phyloP scores from a whole-genome alignment of 2,113 vertebrate genomes.

The Cyprinodon brontotheroides region DNA sequence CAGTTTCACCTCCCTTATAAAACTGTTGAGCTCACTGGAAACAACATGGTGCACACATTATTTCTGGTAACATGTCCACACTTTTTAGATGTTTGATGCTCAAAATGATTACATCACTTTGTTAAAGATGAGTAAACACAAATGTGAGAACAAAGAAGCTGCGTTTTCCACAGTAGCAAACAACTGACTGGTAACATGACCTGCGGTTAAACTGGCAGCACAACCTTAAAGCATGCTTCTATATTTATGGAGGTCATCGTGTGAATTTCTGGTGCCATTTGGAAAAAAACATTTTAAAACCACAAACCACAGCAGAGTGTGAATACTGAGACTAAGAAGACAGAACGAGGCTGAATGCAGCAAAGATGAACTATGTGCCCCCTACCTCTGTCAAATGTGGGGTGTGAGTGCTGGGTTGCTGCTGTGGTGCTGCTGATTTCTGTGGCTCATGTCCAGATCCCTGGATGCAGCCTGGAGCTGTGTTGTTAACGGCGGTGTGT shows the following conservation, averaged over 20 bases:
- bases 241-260: conserved; percentile 1
- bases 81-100: no score
- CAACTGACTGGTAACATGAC: conserved; percentile 44
- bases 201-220: conserved; percentile 11
- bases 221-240: conserved; percentile 36
- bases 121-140: not conserved
- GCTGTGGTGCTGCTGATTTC: conserved; percentile 74
- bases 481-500: conserved; percentile 71
- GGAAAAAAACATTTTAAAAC: not conserved
- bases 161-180: conserved; percentile 72
- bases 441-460: conserved; percentile 77
- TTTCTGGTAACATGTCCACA: no score
- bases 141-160: conserved; percentile 14
- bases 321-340: conserved; percentile 22
- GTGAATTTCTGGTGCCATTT: no score
- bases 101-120: no score
- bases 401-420: conserved; percentile 73
- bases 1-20: not conserved
- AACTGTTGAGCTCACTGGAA: not conserved
- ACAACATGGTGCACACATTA: no score
- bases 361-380: conserved; percentile 17
- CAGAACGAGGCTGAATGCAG: conserved; percentile 3
- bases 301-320: not conserved
- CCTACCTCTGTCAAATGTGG: conserved; percentile 85
- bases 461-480: conserved; percentile 78